Evolutionary conservation across 2,113 vertebrate genomes (phyloP).

Genomic region (Anolis sagrei): DNA sequence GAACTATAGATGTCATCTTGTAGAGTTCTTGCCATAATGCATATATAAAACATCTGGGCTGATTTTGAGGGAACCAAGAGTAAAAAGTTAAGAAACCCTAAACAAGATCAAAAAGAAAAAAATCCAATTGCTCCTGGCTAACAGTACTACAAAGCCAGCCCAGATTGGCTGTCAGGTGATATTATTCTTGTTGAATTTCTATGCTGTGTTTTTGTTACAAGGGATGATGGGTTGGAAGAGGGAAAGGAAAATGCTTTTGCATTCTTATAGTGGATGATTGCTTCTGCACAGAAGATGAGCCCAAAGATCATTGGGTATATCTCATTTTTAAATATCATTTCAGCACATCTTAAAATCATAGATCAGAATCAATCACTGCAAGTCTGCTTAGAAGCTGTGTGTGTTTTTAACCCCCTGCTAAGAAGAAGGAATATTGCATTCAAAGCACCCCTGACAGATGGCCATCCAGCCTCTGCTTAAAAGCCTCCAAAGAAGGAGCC

Average conservation of each 20-base stretch:
- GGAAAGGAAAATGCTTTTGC: not conserved
- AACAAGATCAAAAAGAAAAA: not conserved
- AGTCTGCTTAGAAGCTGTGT: no score
- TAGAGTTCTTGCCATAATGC: fast-evolving
- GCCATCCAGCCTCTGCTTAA: no score
- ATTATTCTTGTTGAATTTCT: not conserved
- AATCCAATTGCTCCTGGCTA: not conserved
- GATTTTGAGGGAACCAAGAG: not conserved
- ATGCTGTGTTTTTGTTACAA: not conserved
- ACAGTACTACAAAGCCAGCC: not conserved
- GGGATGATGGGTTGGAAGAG: not conserved
- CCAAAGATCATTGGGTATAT: not conserved
- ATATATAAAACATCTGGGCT: not conserved
- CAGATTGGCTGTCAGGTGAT: not conserved
- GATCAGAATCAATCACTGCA: no score
- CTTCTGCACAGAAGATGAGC: no score
- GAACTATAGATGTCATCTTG: not conserved
- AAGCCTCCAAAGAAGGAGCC: no score
- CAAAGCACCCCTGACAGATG: no score
- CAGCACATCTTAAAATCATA: not conserved
- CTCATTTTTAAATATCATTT: not conserved
- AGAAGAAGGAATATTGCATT: no score
- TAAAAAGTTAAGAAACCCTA: not conserved
- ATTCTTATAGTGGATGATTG: not conserved
- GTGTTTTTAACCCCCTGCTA: no score